Base-by-base conservation (phyloP, 2,888 invertebrate species). In the Drosophila siamana region DNA sequence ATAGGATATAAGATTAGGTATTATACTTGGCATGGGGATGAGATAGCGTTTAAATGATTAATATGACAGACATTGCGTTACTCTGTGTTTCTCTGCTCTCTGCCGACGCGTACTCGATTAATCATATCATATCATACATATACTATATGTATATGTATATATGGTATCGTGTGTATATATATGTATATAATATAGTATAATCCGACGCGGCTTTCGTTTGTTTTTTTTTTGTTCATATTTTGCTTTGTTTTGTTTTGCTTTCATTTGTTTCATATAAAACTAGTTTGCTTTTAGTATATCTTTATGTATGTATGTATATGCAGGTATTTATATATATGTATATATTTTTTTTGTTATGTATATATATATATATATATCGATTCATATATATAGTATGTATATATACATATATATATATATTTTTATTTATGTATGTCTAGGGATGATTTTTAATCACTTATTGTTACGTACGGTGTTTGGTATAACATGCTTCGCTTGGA, bases 361-460 rank as follows among this genome's bases (percentile, higher is more conserved):
- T 69, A 30, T 60, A 74, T 67, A 60, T 78, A 63, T 83, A 85
- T 82, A 28, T 54, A 22, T 63, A 22, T 65, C 19, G 19, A 2
- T 19, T 19, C 19, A 44, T 66, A 63, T 79, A 61, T 79, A 68
- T 66, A 40, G 28, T 68, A 30, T 68, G 30, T 63, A 51, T 60
- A 62, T 65, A 41, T 24, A 48, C 46, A n/a, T 51, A 28, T 60
- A 55, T 41, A 19, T 68, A 19, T 66, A 47, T 66, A 15, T 51
- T 55, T 51, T 40, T 69, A 33, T 60, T 75, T 67, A 61, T 78
- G 65, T 83, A 85, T 82, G 79, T 78, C 88, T 78, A 86, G 78
- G 75, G 81, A 89, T 90, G 90, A 89, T 90, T 90, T 90, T 90
- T 74, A 90, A 90, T 90, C 90, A 90, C 89, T 90, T 87, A 89